Base-by-base conservation (phyloP, 2,888 invertebrate genomes). In the Tryphoninae sp. region DNA sequence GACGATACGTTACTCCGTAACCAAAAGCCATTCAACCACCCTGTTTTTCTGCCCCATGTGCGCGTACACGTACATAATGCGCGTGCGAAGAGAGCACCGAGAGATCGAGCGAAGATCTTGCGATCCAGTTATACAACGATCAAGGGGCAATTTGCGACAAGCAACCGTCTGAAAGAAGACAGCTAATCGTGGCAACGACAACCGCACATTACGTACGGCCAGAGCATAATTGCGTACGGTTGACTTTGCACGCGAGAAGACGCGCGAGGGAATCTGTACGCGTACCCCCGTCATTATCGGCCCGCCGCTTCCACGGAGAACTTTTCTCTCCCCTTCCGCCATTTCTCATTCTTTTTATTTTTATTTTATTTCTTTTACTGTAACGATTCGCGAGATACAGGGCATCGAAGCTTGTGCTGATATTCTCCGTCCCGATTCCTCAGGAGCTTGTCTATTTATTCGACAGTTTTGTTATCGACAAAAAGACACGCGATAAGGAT, bases 191-290 rank as follows among this genome's bases (percentile, higher is more conserved):
- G 49, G 73, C 76, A 84, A 84, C 84, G 84, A 87, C 86, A 88
- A 88, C 87, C 86, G 77, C 80, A 75, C 59, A 89, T 88, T 88
- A 88, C 78, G 67, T 83, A 53, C 79, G 53, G 79, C 61, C 69
- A 45, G 62, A 65, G 77, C 23, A 84, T 89, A 87, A 89, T 89
- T 89, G 78, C 84, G 77, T 81, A 85, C 73, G 83, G 86, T 84
- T 83, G 83, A 81, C 84, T 86, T 79, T 84, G 84, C 85, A 85
- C 84, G 80, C 84, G 69, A 84, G 84, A 84, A 83, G 73, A 72
- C 33, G 26, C 26, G 67, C 62, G 71, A 71, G 71, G 75, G 22
- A 67, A 45, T 45, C 61, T 65, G 22, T 64, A 74, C 69, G 75
- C 78, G 80, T 71, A 71, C 73, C 71, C 75, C 84, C 81, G 68